phyloP scores from a whole-genome alignment of 2,113 vertebrate genomes.

The Callipepla squamata region DNA sequence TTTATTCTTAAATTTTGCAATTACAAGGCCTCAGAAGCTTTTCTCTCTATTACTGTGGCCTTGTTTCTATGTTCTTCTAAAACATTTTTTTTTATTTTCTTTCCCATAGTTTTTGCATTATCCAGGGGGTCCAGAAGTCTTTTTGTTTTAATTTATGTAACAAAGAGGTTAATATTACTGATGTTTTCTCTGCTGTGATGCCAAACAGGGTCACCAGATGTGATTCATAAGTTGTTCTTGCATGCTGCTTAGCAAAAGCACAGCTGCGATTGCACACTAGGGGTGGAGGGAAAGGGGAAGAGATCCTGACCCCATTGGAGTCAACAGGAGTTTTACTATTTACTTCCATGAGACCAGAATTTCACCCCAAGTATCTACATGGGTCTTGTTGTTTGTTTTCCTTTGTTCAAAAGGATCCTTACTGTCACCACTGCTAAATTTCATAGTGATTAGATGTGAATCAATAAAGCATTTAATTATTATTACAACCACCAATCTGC shows the following conservation, averaged over 20 bases:
- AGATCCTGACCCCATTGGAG: constrained; percentile 54
- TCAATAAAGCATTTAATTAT: constrained; percentile 29
- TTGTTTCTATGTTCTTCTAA: neutral
- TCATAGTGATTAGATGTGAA: constrained; percentile 28
- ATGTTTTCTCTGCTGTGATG: constrained; percentile 49
- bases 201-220: constrained; percentile 45
- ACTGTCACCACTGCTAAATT: constrained; percentile 23
- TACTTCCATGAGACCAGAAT: constrained; percentile 25
- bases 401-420: constrained; percentile 41
- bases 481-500: constrained; percentile 12
- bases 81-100: neutral
- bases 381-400: constrained; percentile 26
- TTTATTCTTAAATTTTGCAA: constrained; percentile 60
- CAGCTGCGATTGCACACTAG: neutral
- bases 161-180: constrained; percentile 41
- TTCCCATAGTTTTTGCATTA: neutral
- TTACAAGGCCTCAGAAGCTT: neutral
- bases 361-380: neutral
- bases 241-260: neutral
- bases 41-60: neutral
- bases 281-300: constrained; percentile 66
- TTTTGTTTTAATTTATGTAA: constrained; percentile 27
- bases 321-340: constrained; percentile 48
- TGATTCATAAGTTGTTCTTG: constrained; percentile 50
- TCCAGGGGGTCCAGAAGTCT: neutral